Base-by-base conservation (phyloP, 2,797 vertebrate species). In the Rhincodon typus region DNA sequence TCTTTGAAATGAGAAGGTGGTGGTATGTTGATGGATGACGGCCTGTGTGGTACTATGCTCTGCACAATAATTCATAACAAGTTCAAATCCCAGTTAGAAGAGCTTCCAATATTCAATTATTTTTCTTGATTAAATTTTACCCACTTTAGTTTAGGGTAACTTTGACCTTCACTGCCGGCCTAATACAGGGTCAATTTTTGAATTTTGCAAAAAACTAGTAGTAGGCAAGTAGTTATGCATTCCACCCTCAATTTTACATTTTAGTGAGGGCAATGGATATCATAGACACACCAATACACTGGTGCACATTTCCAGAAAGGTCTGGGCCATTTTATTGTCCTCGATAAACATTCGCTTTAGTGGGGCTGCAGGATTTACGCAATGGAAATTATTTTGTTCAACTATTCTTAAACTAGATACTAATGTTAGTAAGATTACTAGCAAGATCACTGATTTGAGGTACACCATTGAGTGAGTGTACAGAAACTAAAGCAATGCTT, bases 1-100 rank as follows among this genome's bases (percentile, higher is more conserved):
- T 25, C 34, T 94, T 94, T 94, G 66, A 38, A 94, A 38, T 94
- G 91, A 23, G n/a, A 42, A 23, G 91, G n/a, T 94, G 91, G n/a
- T 21, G 30, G n/a, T 3, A 15, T 88, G 27, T 88, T 1, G 86
- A 34, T 34, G 1, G 17, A 88, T 12, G 10, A 30, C 2, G 50
- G 12, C 10, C 4, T 88, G 86, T 27, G 27, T 4, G 3, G 25
- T 50, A 88, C 86, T 53, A 1, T 13, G 4, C 4, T 53, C 8
- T 13, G 10, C 27, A 34, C 15, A 10, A 57, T 88, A 15, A 57
- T 5, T 34, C 2, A 30, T 57, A 19, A 53, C 6, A 46, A 25
- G 21, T 46, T 84, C 82, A 25, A 21, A 46, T 46, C 82, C 82
- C 82, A 84, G 38, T 84, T 88, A 57, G 27, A 53, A 27, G 53